Percentiles rank a stretch among this genome's conserved stretches.
These are phyloP conservation scores for Tribolium freemani DNA, from an alignment of 2,888 invertebrate species.

Conservation along the genomic window DNA sequence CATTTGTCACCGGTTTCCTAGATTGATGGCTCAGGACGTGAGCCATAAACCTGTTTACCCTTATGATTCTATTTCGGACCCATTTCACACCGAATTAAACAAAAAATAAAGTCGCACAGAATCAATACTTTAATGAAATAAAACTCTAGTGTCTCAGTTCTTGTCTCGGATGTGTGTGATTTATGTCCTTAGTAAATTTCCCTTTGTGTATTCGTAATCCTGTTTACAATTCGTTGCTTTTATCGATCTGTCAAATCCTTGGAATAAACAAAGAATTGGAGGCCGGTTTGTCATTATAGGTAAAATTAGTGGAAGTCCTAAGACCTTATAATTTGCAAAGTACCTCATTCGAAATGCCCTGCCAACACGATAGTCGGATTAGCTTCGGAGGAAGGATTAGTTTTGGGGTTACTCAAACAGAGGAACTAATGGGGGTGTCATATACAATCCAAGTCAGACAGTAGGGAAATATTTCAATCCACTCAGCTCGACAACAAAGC, in stretches of 20 bases:
- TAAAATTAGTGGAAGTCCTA: slow-evolving; percentile 37
- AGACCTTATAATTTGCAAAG: slow-evolving; percentile 43
- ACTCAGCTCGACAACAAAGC: slow-evolving; percentile 28
- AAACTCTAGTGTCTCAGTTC: background rate
- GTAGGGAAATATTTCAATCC: slow-evolving; percentile 18
- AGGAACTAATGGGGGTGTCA: slow-evolving; percentile 38
- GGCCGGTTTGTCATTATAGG: slow-evolving; percentile 15
- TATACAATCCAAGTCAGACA: slow-evolving; percentile 19
- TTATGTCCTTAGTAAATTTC: background rate
- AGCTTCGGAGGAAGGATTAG: slow-evolving; percentile 42
- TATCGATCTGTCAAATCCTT: slow-evolving; percentile 6
- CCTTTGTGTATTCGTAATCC: too few species aligned
- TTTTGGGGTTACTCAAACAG: slow-evolving; percentile 41
- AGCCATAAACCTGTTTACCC: slow-evolving; percentile 29
- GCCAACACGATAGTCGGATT: slow-evolving; percentile 42
- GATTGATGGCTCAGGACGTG: slow-evolving; percentile 31
- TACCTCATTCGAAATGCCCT: slow-evolving; percentile 24
- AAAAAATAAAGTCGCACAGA: background rate
- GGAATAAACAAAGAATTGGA: slow-evolving; percentile 15
- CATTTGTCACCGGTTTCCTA: slow-evolving; percentile 22
- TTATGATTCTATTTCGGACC: slow-evolving; percentile 19
- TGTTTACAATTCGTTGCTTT: background rate
- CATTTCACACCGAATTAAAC: too few species aligned
- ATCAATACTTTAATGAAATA: background rate
- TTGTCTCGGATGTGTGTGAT: background rate